Evolutionary conservation across 2,797 vertebrate genomes (phyloP).

Genomic region (Chaetophractus vellerosus): DNA sequence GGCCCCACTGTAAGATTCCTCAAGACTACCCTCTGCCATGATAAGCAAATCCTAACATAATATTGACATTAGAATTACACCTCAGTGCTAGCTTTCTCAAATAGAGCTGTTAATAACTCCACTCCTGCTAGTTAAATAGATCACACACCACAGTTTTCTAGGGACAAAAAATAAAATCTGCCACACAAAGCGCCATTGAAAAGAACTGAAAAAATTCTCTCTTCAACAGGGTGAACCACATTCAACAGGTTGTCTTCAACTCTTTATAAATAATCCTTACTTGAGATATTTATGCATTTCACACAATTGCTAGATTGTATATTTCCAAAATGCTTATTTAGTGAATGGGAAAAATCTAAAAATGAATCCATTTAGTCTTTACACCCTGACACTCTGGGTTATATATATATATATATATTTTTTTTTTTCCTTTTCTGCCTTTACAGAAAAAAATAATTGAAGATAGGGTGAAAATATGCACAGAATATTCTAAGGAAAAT

Average conservation of each 20-base stretch:
- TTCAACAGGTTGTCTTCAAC: background rate
- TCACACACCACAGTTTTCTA: background rate
- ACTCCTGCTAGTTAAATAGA: background rate
- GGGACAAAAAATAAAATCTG: background rate
- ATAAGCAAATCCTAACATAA: background rate
- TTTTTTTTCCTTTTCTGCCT: background rate
- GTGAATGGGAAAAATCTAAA: background rate
- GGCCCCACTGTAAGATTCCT: background rate
- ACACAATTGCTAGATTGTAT: background rate
- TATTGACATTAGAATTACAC: background rate
- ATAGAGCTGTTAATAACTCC: background rate
- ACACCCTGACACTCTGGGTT: background rate
- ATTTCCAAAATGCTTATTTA: background rate
- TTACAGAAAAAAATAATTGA: background rate
- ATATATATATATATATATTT: too few relatives aligned
- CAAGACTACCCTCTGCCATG: too few relatives aligned
- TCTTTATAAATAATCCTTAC: background rate
- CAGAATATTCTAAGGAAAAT: background rate
- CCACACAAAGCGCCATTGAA: background rate
- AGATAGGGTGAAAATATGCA: background rate
- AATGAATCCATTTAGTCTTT: background rate
- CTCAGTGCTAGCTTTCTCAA: background rate
- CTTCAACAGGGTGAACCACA: background rate
- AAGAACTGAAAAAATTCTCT: background rate
- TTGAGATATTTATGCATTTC: background rate